phyloP scores from a whole-genome alignment of 2,113 vertebrate species.

The Agelaius phoeniceus region DNA sequence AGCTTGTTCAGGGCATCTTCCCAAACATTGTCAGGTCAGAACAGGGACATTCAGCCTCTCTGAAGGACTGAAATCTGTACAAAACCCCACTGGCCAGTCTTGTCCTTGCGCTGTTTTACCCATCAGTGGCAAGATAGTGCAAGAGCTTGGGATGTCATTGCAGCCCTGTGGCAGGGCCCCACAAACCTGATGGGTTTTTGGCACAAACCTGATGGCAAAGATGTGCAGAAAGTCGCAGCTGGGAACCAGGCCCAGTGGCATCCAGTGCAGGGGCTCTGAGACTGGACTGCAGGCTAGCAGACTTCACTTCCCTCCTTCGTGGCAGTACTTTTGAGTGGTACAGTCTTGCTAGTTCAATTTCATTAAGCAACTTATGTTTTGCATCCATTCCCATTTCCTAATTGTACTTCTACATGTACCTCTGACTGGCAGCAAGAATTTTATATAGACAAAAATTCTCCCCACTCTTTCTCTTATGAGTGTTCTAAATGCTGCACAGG shows the following conservation, averaged over 20 bases:
- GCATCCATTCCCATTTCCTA: not conserved
- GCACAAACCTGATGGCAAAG: not conserved
- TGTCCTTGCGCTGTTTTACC: not conserved
- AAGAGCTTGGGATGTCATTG: rapidly evolving
- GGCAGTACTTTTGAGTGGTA: not conserved
- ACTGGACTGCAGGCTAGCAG: not conserved
- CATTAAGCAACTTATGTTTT: not conserved
- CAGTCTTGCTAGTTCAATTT: not conserved
- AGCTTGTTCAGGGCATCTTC: not conserved
- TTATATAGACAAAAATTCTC: not conserved
- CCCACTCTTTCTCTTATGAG: not conserved
- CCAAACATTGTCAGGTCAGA: not conserved
- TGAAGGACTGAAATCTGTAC: not conserved
- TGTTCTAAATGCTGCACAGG: not conserved
- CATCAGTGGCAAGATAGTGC: not conserved
- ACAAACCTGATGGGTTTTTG: not conserved
- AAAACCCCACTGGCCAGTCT: not conserved
- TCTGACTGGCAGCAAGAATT: not conserved
- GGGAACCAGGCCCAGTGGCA: rapidly evolving
- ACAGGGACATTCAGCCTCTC: not conserved
- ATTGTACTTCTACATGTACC: not conserved
- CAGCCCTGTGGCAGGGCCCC: not conserved
- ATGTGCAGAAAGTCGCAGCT: not conserved
- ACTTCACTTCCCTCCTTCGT: rapidly evolving
- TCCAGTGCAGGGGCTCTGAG: not conserved